Percentiles rank a stretch among this genome's conserved stretches.
Evolutionary conservation across 2,113 vertebrate species (phyloP).

Genomic region (Pampusana beccarii): DNA sequence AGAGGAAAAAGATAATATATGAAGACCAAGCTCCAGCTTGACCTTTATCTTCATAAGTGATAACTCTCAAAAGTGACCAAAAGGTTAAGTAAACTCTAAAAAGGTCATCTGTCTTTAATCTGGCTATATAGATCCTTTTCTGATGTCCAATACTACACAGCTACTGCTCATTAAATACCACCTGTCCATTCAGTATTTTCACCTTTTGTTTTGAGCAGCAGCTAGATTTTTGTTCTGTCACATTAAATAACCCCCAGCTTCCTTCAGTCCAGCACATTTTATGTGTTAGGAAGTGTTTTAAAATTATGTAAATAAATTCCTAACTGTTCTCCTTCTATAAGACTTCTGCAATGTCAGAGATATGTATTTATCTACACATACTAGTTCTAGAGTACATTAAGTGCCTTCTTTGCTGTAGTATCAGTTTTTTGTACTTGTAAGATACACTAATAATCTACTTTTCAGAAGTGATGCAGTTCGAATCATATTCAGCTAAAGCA

Average conservation of each 20-base stretch:
- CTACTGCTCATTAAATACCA: conserved; percentile 67
- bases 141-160: conserved; percentile 59
- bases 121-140: conserved; percentile 42
- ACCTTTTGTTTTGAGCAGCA: not conserved
- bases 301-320: not conserved
- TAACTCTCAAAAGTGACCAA: conserved; percentile 71
- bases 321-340: not conserved
- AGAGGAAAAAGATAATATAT: not conserved
- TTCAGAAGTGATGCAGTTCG: not conserved
- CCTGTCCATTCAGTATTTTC: conserved; percentile 15
- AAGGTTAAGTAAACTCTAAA: conserved; percentile 74
- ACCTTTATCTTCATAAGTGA: conserved; percentile 73
- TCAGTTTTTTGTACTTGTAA: not conserved
- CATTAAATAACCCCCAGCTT: not conserved
- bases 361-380: not conserved
- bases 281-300: not conserved
- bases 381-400: not conserved
- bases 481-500: not conserved
- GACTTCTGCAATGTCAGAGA: not conserved
- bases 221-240: conserved; percentile 6
- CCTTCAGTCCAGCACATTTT: not conserved
- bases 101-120: conserved; percentile 74
- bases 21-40: conserved; percentile 40
- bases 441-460: not conserved
- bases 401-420: not conserved